phyloP scores from a whole-genome alignment of 2,113 vertebrate species.

The Nerophis lumbriciformis region DNA sequence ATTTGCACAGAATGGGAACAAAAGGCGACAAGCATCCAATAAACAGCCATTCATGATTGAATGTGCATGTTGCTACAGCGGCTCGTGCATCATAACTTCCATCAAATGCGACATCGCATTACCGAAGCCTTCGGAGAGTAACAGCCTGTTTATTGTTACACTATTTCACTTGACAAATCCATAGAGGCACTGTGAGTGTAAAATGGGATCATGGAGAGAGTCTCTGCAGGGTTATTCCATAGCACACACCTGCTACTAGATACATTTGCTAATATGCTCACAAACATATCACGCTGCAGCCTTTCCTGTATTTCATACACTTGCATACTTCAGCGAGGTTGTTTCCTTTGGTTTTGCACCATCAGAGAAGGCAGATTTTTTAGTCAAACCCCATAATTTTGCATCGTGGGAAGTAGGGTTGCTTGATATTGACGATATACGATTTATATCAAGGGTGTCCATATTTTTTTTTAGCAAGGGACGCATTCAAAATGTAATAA shows the following conservation, averaged over 20 bases:
- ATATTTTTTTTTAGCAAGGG: no score
- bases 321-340: constrained; percentile 15
- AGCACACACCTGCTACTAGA: neutral
- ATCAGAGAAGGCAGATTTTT: neutral
- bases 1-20: neutral
- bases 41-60: neutral
- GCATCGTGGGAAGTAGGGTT: neutral
- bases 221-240: constrained; percentile 13
- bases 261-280: constrained; percentile 4
- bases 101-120: neutral
- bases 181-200: neutral
- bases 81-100: neutral
- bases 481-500: no score
- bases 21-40: neutral
- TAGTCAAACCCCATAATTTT: neutral
- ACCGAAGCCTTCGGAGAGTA: constrained; percentile 5
- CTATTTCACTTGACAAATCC: constrained; percentile 10
- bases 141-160: constrained; percentile 9
- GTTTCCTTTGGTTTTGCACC: neutral
- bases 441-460: no score
- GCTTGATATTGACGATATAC: no score
- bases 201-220: constrained; percentile 18
- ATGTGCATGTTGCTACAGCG: neutral
- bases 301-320: constrained; percentile 19
- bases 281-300: neutral